A percentile compares a stretch with the other conserved stretches of the same genome.
These are phyloP conservation scores for Serrognathus titanus DNA, from an alignment of 2,888 invertebrate species.

Conservation along the genomic window DNA sequence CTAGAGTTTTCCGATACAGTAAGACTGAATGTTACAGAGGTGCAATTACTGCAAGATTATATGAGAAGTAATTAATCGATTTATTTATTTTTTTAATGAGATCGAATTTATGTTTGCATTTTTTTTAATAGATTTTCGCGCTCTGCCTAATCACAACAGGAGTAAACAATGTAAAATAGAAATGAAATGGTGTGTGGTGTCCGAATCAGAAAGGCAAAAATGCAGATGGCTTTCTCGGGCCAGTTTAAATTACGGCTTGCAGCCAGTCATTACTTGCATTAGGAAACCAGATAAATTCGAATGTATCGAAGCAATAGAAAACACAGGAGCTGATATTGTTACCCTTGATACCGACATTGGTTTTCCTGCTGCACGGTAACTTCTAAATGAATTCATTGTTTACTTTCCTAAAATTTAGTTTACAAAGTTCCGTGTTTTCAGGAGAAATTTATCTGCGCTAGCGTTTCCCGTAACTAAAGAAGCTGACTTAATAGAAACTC, in stretches of 20 bases:
- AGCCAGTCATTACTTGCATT: constrained; percentile 57
- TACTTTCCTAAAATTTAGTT: too few relatives aligned
- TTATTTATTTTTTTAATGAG: too few relatives aligned
- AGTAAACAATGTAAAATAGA: constrained; percentile 32
- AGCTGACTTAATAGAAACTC: constrained; percentile 51
- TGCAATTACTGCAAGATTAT: too few relatives aligned
- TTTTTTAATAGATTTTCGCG: neutral
- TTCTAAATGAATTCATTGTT: too few relatives aligned
- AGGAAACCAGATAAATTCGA: constrained; percentile 49
- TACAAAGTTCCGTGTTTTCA: constrained; percentile 33
- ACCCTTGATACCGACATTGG: constrained; percentile 55
- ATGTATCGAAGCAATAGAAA: constrained; percentile 55
- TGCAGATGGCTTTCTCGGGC: constrained; percentile 59
- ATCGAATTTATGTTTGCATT: too few relatives aligned
- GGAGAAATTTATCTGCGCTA: constrained; percentile 56
- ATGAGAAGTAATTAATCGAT: too few relatives aligned
- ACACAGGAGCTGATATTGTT: constrained; percentile 56
- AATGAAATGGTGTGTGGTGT: constrained; percentile 61
- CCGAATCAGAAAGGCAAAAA: constrained; percentile 54
- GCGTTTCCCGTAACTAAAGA: constrained; percentile 58
- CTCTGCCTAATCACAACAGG: constrained; percentile 15
- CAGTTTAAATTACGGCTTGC: constrained; percentile 56
- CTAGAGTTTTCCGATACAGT: too few relatives aligned
- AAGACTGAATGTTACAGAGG: too few relatives aligned
- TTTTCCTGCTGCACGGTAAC: neutral